Base-by-base conservation (phyloP, 2,888 invertebrate species). In the Eilema caniola region DNA sequence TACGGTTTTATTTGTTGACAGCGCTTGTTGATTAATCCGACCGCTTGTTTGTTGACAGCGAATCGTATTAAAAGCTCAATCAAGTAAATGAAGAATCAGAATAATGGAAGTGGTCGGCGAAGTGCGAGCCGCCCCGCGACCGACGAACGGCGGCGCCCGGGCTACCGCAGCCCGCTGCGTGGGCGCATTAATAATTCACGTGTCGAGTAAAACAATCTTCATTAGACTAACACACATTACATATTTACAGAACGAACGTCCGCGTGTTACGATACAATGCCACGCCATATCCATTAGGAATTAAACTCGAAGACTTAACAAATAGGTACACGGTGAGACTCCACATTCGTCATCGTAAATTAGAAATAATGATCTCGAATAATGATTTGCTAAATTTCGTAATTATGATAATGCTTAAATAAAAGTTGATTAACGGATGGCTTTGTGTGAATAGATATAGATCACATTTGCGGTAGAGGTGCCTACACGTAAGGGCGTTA, bases 61-160 rank as follows among this genome's bases (percentile, higher is more conserved):
- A 93, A 93, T 93, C 92, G 90, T 91, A 95, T 95, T 95, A 95
- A 95, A 95, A 95, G 94, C 94, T 95, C 93, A 95, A 95, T 95
- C 95, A 95, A 95, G 91, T 88, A 95, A 95, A 95, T 95, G 95
- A 93, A 92, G 95, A 95, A 94, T 95, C 94, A 92, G 93, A 92
- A 94, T 95, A 94, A 95, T 94, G 94, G 88, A 94, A 89, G 89
- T 86, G 88, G 86, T 79, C 84, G 88, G 83, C 88, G 84, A 72
- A 69, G 64, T 72, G 72, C 64, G 67, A 66, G 67, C 63, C 65
- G 71, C 62, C 63, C 68, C 64, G 74, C 60, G 25, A 47, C 62
- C 33, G 87, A 79, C n/a, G n/a, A n/a, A n/a, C 16, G 24, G 23
- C 65, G 59, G 72, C 57, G 56, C 53, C 62, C 47, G 86, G 79